Conservation (phyloP, 2,113 vertebrate species). For the Gasterosteus aculeatus region DNA sequence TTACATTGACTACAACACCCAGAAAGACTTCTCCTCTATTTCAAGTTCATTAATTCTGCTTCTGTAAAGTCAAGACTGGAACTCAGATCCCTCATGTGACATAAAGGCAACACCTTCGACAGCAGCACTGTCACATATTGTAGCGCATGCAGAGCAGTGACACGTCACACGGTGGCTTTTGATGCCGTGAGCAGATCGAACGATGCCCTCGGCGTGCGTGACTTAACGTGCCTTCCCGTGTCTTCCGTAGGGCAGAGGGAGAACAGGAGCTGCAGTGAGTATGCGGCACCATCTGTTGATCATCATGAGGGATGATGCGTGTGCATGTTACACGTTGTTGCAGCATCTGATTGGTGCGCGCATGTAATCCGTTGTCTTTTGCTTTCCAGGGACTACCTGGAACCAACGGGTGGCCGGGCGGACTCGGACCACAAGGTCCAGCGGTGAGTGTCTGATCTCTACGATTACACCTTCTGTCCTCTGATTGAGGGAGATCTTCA, state of each 20-base stretch:
- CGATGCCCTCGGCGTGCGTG: slow-evolving; percentile 46
- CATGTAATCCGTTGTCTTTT: slow-evolving; percentile 37
- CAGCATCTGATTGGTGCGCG: slow-evolving; percentile 11
- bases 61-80: background rate
- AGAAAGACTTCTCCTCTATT: background rate
- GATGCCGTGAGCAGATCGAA: slow-evolving; percentile 28
- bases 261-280: slow-evolving; percentile 93
- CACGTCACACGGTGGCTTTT: slow-evolving; percentile 7
- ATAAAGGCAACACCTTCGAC: background rate
- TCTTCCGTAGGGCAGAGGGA: slow-evolving; percentile 92
- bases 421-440: slow-evolving; percentile 87
- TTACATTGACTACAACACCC: background rate
- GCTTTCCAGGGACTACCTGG: slow-evolving; percentile 88
- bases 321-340: slow-evolving; percentile 56
- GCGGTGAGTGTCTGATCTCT: slow-evolving; percentile 81
- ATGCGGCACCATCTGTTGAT: slow-evolving; percentile 1
- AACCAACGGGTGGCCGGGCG: slow-evolving; percentile 90
- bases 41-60: background rate
- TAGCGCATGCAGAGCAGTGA: background rate
- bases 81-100: background rate
- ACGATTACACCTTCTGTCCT: slow-evolving; percentile 13
- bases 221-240: slow-evolving; percentile 72
- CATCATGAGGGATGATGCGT: background rate
- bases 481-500: slow-evolving; percentile 14
- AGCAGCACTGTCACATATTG: background rate